Percentiles rank a stretch among this genome's conserved stretches.
Evolutionary conservation across 2,797 vertebrate species (phyloP).

Genomic region (Hephaestus fuliginosus): DNA sequence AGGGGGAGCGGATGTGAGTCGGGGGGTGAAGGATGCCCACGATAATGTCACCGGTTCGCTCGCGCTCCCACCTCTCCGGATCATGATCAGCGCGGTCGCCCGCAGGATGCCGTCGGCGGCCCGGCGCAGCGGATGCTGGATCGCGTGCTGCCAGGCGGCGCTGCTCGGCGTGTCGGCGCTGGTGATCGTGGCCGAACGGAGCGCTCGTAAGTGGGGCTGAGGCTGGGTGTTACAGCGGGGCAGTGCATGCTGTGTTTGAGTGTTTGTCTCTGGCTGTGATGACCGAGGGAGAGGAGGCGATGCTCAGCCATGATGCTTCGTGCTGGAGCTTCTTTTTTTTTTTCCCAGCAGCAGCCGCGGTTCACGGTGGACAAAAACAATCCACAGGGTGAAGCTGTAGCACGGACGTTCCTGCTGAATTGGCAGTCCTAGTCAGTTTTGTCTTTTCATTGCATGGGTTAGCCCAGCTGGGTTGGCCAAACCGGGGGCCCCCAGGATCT

Average conservation of each 20-base stretch:
- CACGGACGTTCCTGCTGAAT: slow-evolving; percentile 4
- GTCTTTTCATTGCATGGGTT: slow-evolving; percentile 5
- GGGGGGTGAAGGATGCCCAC: slow-evolving; percentile 66
- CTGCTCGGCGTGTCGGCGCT: slow-evolving; percentile 85
- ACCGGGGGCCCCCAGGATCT: slow-evolving; percentile 2
- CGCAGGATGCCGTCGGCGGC: slow-evolving; percentile 79
- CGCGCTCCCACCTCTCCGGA: slow-evolving; percentile 17
- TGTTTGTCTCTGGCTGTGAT: background rate
- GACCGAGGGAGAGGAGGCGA: slow-evolving; percentile 16
- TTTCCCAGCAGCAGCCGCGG: background rate
- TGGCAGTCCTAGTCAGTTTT: slow-evolving; percentile 2
- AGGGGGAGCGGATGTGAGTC: slow-evolving; percentile 53
- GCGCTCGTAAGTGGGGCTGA: slow-evolving; percentile 84
- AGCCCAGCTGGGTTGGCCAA: background rate
- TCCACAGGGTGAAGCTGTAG: slow-evolving; percentile 10
- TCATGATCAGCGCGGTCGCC: slow-evolving; percentile 76
- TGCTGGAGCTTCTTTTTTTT: slow-evolving; percentile 12
- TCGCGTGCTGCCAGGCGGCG: slow-evolving; percentile 84
- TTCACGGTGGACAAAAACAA: slow-evolving; percentile 7
- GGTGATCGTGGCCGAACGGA: slow-evolving; percentile 86
- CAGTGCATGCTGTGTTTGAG: background rate
- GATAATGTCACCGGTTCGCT: slow-evolving; percentile 57
- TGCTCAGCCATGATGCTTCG: slow-evolving; percentile 43
- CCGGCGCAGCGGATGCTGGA: slow-evolving; percentile 82
- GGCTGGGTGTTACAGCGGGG: background rate